phyloP scores from a whole-genome alignment of 2,113 vertebrate species.

The Eulemur macaco region DNA sequence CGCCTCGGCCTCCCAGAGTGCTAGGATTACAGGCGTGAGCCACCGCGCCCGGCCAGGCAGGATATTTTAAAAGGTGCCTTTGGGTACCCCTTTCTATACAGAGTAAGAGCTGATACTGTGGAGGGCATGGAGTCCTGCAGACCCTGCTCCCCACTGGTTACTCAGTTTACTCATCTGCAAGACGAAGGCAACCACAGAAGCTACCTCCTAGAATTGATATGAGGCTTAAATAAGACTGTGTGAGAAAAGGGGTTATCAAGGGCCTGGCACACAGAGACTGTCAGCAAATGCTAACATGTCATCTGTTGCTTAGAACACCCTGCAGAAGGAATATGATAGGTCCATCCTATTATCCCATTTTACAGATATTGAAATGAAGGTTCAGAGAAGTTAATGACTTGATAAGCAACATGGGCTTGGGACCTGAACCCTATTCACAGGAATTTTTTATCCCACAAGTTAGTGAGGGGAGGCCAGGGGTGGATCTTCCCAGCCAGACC shows the following conservation, averaged over 20 bases:
- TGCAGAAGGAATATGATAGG: background rate
- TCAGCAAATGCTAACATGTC: background rate
- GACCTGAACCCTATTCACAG: background rate
- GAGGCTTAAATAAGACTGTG: background rate
- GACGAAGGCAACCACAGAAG: background rate
- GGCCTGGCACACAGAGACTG: background rate
- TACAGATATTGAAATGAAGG: background rate
- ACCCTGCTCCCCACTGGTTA: background rate
- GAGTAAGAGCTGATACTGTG: background rate
- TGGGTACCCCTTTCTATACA: background rate
- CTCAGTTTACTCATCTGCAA: background rate
- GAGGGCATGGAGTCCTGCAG: background rate
- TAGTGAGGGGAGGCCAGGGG: background rate
- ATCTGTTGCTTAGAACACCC: background rate
- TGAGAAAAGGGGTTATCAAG: background rate
- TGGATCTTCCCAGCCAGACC: background rate
- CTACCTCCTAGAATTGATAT: background rate
- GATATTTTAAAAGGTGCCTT: background rate
- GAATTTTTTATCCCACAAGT: background rate
- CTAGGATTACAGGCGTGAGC: too few relatives aligned
- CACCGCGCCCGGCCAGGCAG: background rate
- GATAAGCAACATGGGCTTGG: background rate
- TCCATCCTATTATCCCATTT: background rate
- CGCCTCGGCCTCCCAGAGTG: too few relatives aligned
- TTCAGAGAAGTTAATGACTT: constrained; percentile 8